Evolutionary conservation across 2,888 invertebrate species (phyloP).

Genomic region (Drosophila leonis): DNA sequence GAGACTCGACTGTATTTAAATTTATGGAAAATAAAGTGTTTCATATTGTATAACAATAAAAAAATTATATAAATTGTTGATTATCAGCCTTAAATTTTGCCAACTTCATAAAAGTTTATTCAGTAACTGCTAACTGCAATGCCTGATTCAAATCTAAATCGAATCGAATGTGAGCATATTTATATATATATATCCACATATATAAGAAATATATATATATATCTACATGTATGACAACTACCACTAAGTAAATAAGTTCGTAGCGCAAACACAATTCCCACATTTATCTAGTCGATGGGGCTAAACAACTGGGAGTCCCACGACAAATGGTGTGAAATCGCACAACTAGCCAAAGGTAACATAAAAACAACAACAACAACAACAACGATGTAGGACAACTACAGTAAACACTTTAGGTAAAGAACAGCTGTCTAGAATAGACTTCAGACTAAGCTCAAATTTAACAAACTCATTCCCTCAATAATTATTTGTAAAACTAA

Average conservation of each 20-base stretch:
- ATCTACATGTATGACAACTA: neutral
- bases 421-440: neutral
- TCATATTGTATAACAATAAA: too few species aligned
- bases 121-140: neutral
- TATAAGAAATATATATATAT: neutral
- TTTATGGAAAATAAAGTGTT: too few species aligned
- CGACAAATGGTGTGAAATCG: constrained; percentile 44
- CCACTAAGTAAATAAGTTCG: constrained; percentile 36
- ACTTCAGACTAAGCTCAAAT: neutral
- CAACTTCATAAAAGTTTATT: neutral
- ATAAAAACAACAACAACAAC: neutral
- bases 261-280: constrained; percentile 32
- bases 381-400: constrained; percentile 1
- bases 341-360: constrained; percentile 14
- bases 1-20: too few species aligned
- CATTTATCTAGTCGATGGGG: constrained; percentile 7
- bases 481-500: too few species aligned
- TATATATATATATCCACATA: neutral
- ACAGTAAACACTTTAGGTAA: neutral
- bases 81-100: neutral
- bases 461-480: too few species aligned
- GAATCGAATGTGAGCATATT: neutral
- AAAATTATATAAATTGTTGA: neutral
- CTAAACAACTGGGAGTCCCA: constrained; percentile 31
- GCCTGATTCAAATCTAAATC: neutral